Base-by-base conservation (phyloP, 2,797 vertebrate genomes). In the Macropodus opercularis region DNA sequence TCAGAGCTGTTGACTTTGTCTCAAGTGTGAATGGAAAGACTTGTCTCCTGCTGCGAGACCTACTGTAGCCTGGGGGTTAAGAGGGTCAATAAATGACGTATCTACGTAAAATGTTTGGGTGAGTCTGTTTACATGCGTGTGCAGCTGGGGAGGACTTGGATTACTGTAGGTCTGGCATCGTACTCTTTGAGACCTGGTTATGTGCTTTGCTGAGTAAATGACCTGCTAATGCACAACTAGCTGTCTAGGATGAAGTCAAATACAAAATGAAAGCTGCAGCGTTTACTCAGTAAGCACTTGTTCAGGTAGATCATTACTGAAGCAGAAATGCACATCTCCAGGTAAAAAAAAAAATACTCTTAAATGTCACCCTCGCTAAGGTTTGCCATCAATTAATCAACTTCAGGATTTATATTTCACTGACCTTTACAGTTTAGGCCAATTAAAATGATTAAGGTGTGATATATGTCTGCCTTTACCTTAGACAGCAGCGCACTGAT, bases 1-100 rank as follows among this genome's bases (percentile, higher is more conserved):
- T 55, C 22, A 48, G 64, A 63, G 47, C 49, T 50, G 41, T 51
- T 75, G 43, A 77, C 46, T 63, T 50, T 17, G 48, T 71, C 63
- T 71, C 57, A 41, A 60, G 65, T 57, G 60, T 60, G 60, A 70
- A 40, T 43, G 31, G 50, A 74, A 49, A 66, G 53, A 63, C 52
- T 74, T 76, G 13, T 27, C 39, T 66, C 61, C 60, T 54, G 54
- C 15, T 62, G 42, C 22, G 60, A 72, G 66, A 60, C 56, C 32
- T 49, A 63, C 43, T n/a, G n/a, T n/a, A n/a, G 21, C 46, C 72
- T 31, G 44, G 53, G 38, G 56, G 44, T 56, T 58, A 34, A 44
- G 42, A 79, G 47, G 46, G 79, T 81, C 69, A 87, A 77, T 85
- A 84, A 85, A 81, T 84, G 57, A 88, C 83, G 61, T 31, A 74